These are phyloP conservation scores for Meda fulgida DNA, from an alignment of 2,797 vertebrate genomes.

Conservation along the genomic window DNA sequence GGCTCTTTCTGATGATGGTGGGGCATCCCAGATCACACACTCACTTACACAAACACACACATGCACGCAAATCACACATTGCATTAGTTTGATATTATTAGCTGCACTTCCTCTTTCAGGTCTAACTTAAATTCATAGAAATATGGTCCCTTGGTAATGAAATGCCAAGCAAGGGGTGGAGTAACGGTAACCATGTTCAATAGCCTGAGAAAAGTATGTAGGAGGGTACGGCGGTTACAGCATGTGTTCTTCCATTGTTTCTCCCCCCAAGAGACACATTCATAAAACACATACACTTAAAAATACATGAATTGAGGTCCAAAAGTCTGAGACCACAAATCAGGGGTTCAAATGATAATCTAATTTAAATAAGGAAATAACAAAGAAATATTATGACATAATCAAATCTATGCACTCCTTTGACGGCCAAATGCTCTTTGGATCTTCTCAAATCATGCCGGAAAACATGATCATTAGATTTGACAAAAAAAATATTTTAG, in stretches of 20 bases:
- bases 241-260: slow-evolving; percentile 6
- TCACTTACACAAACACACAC: slow-evolving; percentile 38
- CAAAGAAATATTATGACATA: neutral
- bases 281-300: slow-evolving; percentile 16
- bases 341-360: neutral
- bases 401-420: neutral
- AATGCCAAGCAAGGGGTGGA: slow-evolving; percentile 69
- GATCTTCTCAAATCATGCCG: neutral
- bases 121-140: slow-evolving; percentile 76
- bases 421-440: neutral
- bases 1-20: neutral
- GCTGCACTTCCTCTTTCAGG: slow-evolving; percentile 76
- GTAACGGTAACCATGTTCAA: slow-evolving; percentile 54
- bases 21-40: slow-evolving; percentile 29
- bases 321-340: slow-evolving; percentile 2
- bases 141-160: slow-evolving; percentile 61
- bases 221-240: slow-evolving; percentile 60
- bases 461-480: neutral
- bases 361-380: neutral
- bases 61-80: slow-evolving; percentile 28
- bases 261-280: slow-evolving; percentile 38
- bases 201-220: slow-evolving; percentile 62
- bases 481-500: neutral
- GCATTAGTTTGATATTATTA: slow-evolving; percentile 60
- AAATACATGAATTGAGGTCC: neutral